Conservation (phyloP, 2,888 invertebrate genomes). For the Nomada hirtipes region DNA sequence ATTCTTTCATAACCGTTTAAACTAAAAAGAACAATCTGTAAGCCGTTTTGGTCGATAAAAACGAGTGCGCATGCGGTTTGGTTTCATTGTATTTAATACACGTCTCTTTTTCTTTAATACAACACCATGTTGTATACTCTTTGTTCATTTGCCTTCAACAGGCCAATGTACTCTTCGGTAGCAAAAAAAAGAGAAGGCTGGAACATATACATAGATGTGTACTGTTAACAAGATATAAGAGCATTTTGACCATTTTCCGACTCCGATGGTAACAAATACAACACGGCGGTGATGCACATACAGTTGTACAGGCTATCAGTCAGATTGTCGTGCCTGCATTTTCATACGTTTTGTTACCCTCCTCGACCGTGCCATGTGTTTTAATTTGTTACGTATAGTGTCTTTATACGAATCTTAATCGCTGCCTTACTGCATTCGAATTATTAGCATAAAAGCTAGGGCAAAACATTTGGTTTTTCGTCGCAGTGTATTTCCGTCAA, state of each 20-base stretch:
- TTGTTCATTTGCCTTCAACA: not conserved
- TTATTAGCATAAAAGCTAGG: slow-evolving; percentile 24
- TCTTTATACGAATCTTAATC: not conserved
- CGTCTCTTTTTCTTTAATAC: slow-evolving; percentile 13
- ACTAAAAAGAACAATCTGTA: not conserved
- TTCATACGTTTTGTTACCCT: not conserved
- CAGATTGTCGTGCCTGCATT: not conserved
- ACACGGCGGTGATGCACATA: not conserved
- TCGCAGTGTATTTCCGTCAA: slow-evolving; percentile 51
- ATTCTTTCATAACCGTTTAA: not conserved
- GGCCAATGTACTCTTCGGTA: not conserved
- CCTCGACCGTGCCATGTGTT: not conserved
- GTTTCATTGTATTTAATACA: slow-evolving; percentile 5
- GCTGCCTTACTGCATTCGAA: not conserved
- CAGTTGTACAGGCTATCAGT: not conserved
- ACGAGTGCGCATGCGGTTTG: slow-evolving; percentile 7
- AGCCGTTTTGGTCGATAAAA: not conserved
- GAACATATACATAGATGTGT: not conserved
- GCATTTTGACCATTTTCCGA: not conserved
- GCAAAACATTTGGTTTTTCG: slow-evolving; percentile 54
- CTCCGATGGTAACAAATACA: slow-evolving; percentile 1
- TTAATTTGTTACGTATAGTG: not conserved
- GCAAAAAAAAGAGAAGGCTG: not conserved
- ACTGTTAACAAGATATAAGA: no score
- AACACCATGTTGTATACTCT: not conserved